Base-by-base conservation (phyloP, 2,113 vertebrate species). In the Montifringilla adamsi region DNA sequence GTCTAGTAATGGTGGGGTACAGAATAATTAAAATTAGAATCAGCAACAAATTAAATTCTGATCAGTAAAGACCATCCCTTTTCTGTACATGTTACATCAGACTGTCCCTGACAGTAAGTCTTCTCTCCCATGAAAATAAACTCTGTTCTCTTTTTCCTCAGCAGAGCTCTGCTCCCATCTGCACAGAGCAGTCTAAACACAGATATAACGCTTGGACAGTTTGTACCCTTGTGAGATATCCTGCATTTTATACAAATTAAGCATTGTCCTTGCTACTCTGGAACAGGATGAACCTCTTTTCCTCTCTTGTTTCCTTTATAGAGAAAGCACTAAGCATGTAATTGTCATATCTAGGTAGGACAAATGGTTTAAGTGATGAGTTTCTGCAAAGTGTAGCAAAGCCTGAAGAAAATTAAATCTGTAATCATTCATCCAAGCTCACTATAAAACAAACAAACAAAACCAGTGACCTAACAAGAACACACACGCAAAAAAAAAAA, bases 181-280 rank as follows among this genome's bases (percentile, higher is more conserved):
- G 50, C 69, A 68, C 56, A 60, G 41, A 72, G 28, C 47, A 47
- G 23, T 47, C 30, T 23, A 60, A 59, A 87, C 21, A 6, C 60
- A 77, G 50, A 41, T 66, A 76, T 11, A 24, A 66, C 0, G 0
- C 47, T 86, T 60, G 78, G 72, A 86, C 59, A 70, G 21, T 43
- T 74, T 83, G 82, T 80, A 88, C 50, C 30, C 41, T 53, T 58
- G 46, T 74, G 39, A 90, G 69, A 72, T 72, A 39, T 80, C 47
- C 43, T 70, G 55, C 35, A 62, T 86, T 90, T 93, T 77, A 80
- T 80, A 92, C 56, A 95, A 91, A 93, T 90, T 68, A 92, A 89
- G 69, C 49, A 75, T 37, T 83, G 69, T 84, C 78, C 78, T 74
- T 91, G 47, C 50, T 76, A 62, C 55, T 80, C 47, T 47, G 50